Base-by-base conservation (phyloP, 2,797 vertebrate genomes). In the Acanthurus tractus region DNA sequence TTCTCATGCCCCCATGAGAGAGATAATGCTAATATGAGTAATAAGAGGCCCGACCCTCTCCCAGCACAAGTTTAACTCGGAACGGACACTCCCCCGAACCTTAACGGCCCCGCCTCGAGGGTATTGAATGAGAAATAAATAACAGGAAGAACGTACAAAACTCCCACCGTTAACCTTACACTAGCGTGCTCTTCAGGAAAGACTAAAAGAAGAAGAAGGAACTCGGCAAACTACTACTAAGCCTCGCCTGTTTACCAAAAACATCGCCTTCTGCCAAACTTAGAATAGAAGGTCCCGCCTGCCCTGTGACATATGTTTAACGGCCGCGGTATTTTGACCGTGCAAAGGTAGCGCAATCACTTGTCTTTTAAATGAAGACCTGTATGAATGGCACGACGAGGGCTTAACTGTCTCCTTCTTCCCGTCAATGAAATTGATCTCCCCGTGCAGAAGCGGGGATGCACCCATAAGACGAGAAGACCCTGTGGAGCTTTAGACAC, bases 291-390 rank as follows among this genome's bases (percentile, higher is more conserved):
- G 92, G 93, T 89, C 76, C 79, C 7, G 81, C 92, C 93, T 95
- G 92, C 93, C 89, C 93, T n/a, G 90, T 93, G 93, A 94, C 73
- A 0, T 2, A 2, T 0, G 61, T 94, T 94, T 0, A 94, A 94
- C 74, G 79, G 91, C 90, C 83, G 89, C 88, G 65, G 91, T 93
- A 95, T 88, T 72, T 86, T 95, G 73, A 94, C 91, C 70, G 73
- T 90, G 93, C 89, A 4, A 93, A 95, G 93, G 94, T 93, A 94
- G 93, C 88, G 77, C 82, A 94, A 93, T 93, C 84, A 94, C 81
- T 92, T 93, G 94, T n/a, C n/a, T n/a, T n/a, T n/a, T n/a, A n/a
- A n/a, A n/a, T n/a, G n/a, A n/a, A n/a, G n/a, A n/a, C n/a, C 81
- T 34, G 90, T 91, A 92, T 94, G 93, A 94, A 94, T 56, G 93